Base-by-base conservation (phyloP, 2,888 invertebrate genomes). In the Agonopterix arenella region DNA sequence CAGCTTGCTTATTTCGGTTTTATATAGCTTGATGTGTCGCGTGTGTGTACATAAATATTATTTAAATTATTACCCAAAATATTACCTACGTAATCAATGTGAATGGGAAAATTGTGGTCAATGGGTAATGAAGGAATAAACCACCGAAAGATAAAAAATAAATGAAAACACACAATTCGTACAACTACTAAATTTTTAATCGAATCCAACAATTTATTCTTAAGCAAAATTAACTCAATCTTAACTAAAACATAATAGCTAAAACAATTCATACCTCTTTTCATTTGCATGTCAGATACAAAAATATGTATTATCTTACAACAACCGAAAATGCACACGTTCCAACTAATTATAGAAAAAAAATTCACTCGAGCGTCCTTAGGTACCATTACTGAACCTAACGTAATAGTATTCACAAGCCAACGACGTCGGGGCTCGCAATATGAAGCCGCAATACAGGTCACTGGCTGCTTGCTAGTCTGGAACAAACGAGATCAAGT, bases 201-300 rank as follows among this genome's bases (percentile, higher is more conserved):
- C 78, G 79, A 76, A 77, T 85, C 80, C 84, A 86, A 86, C 84
- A 84, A 83, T 75, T 83, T 80, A 84, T 77, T 82, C 80, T 84
- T 85, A 86, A 82, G 85, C 82, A 66, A 67, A 72, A 78, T 77
- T 66, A 67, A 70, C 70, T 75, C 75, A 78, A 76, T 74, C 80
- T 78, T 84, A 84, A 80, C 73, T 84, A 80, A 76, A 76, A 79
- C 75, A 73, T 83, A 80, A 83, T 79, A 70, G 70, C 80, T 84
- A 80, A 76, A 75, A 76, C 71, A 72, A 64, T 75, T 77, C 68
- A 75, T 76, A 76, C 62, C 66, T 68, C 70, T 69, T 73, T 67
- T 67, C 69, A 66, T 73, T 75, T 73, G 70, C 73, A 78, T 73
- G 73, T 82, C 76, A 80, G 74, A 80, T 86, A 86, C 75, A 86